Evolutionary conservation across 2,888 invertebrate species (phyloP).

Genomic region (Metalampra italica): DNA sequence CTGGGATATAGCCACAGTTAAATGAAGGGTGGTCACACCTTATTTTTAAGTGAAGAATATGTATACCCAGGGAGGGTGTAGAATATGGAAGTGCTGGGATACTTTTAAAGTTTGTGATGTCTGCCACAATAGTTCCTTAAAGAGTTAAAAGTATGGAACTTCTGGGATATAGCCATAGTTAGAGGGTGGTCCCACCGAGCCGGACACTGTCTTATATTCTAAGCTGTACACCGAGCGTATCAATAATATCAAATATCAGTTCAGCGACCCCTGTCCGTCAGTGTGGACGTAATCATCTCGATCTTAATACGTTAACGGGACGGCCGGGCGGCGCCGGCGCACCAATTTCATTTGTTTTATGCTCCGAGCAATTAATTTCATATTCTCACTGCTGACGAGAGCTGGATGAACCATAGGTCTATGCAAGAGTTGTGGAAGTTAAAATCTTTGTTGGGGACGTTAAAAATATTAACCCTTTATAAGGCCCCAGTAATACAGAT

Average conservation of each 20-base stretch:
- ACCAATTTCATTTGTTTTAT: slow-evolving; percentile 45
- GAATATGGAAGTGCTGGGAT: too few relatives aligned
- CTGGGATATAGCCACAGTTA: too few relatives aligned
- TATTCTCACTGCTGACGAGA: slow-evolving; percentile 21
- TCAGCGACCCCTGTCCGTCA: slow-evolving; percentile 14
- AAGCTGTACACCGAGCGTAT: background rate
- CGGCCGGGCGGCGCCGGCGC: slow-evolving; percentile 36
- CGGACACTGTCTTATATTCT: background rate
- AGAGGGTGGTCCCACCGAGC: too few relatives aligned
- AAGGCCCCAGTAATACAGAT: too few relatives aligned
- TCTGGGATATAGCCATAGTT: too few relatives aligned
- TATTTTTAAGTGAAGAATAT: too few relatives aligned
- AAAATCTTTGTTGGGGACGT: background rate
- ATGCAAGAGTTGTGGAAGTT: background rate
- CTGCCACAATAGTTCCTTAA: too few relatives aligned
- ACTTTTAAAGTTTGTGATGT: too few relatives aligned
- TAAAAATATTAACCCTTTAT: background rate
- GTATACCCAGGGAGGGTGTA: too few relatives aligned
- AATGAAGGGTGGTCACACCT: too few relatives aligned
- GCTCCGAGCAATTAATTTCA: slow-evolving; percentile 49
- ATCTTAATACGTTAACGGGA: slow-evolving; percentile 36
- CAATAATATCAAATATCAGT: slow-evolving; percentile 11
- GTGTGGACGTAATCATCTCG: slow-evolving; percentile 15
- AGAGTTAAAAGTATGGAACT: too few relatives aligned
- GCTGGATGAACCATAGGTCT: background rate